These are phyloP conservation scores for Sialis lutaria DNA, from an alignment of 2,888 invertebrate genomes.

Conservation along the genomic window DNA sequence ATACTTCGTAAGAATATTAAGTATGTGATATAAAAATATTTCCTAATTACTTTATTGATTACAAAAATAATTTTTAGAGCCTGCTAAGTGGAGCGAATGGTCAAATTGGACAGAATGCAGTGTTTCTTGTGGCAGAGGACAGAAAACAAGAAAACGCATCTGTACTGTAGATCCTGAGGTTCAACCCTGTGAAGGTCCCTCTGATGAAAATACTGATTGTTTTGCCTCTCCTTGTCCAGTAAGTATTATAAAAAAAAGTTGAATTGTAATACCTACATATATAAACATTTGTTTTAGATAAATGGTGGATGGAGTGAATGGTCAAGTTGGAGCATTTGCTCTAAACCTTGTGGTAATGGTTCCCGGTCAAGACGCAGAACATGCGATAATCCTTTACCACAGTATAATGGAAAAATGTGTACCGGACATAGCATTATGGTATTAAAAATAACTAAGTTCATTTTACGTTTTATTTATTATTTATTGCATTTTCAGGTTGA, in stretches of 20 bases:
- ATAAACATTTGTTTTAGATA: conserved; percentile 11
- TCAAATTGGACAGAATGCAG: conserved; percentile 30
- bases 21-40: conserved; percentile 13
- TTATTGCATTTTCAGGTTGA: conserved; percentile 8
- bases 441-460: neutral
- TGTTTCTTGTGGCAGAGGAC: conserved; percentile 28
- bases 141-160: conserved; percentile 21
- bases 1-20: conserved; percentile 23
- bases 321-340: conserved; percentile 35
- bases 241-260: conserved; percentile 5
- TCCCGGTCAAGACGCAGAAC: conserved; percentile 28
- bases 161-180: conserved; percentile 27
- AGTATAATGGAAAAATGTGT: conserved; percentile 24
- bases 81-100: conserved; percentile 32
- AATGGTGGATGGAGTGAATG: conserved; percentile 25
- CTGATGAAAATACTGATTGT: conserved; percentile 24
- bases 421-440: conserved; percentile 7
- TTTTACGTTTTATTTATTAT: neutral
- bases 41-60: neutral
- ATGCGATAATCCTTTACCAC: conserved; percentile 25
- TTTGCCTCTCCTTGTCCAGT: conserved; percentile 32
- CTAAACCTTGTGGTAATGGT: conserved; percentile 32
- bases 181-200: conserved; percentile 17
- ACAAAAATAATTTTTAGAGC: conserved; percentile 21
- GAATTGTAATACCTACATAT: neutral